Evolutionary conservation across 2,797 vertebrate genomes (phyloP).

Genomic region (Xyrichtys novacula): DNA sequence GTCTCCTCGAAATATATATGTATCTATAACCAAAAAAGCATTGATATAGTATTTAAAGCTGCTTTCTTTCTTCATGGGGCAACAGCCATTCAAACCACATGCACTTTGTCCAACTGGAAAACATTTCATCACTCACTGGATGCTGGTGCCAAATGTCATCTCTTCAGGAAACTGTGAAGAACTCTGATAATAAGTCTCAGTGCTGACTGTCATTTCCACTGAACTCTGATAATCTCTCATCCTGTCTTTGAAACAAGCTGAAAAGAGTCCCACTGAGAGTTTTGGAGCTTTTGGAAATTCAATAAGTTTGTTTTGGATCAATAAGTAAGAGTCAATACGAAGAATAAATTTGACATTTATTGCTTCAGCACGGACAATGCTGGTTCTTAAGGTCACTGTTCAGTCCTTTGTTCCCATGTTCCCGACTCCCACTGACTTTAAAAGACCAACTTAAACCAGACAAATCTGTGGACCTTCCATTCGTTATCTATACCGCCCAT

Average conservation of each 20-base stretch:
- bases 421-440: too few relatives aligned
- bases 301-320: too few relatives aligned
- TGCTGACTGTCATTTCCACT: constrained; percentile 3
- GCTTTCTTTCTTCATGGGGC: background rate
- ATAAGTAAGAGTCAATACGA: too few relatives aligned
- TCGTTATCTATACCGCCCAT: too few relatives aligned
- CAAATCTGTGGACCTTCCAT: too few relatives aligned
- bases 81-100: background rate
- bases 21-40: too few relatives aligned
- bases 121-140: constrained; percentile 28
- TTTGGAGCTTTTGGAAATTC: background rate
- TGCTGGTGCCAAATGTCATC: constrained; percentile 32
- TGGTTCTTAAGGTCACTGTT: too few relatives aligned
- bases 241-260: constrained; percentile 1
- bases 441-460: too few relatives aligned
- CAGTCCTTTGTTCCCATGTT: too few relatives aligned
- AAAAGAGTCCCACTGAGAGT: background rate
- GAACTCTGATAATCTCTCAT: constrained; percentile 1
- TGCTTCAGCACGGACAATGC: too few relatives aligned
- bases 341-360: too few relatives aligned
- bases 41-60: background rate
- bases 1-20: too few relatives aligned
- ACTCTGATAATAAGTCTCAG: constrained; percentile 34
- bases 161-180: constrained; percentile 31
- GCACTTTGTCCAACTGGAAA: background rate